phyloP scores from a whole-genome alignment of 1,140 invertebrate species.

The Dendroctonus ponderosae region DNA sequence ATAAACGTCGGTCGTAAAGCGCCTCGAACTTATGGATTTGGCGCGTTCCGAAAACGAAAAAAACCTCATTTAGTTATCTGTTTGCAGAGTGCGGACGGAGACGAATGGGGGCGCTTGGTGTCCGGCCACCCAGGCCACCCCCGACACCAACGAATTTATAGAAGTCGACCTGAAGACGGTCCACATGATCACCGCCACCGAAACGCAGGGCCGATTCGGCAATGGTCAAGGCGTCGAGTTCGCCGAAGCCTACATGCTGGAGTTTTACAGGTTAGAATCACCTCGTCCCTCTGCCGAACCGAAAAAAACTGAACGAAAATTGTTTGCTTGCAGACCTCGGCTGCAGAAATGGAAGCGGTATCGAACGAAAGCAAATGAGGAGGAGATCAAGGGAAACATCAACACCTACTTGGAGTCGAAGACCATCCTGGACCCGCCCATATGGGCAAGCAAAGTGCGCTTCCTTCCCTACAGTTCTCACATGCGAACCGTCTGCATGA shows the following conservation, averaged over 20 bases:
- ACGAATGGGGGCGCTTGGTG: constrained; percentile 56
- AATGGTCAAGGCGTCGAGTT: constrained; percentile 81
- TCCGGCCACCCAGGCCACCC: constrained; percentile 69
- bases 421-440: constrained; percentile 67
- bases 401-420: constrained; percentile 79
- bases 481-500: constrained; percentile 73
- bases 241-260: constrained; percentile 72
- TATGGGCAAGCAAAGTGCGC: constrained; percentile 70
- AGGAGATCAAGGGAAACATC: constrained; percentile 74
- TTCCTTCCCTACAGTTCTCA: constrained; percentile 73
- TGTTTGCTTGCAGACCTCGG: constrained; percentile 50
- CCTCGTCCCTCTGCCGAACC: background rate
- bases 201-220: constrained; percentile 82
- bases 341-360: constrained; percentile 73
- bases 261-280: constrained; percentile 64
- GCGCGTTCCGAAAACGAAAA: background rate
- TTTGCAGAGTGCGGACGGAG: constrained; percentile 43
- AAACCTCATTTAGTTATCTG: constrained; percentile 2
- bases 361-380: constrained; percentile 58
- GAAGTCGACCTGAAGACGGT: constrained; percentile 72
- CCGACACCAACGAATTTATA: constrained; percentile 73
- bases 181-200: constrained; percentile 73
- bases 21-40: too few relatives aligned
- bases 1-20: too few relatives aligned
- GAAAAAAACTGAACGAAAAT: background rate